Evolutionary conservation across 1,140 invertebrate genomes (phyloP).

Genomic region (Aradophagus sp.): DNA sequence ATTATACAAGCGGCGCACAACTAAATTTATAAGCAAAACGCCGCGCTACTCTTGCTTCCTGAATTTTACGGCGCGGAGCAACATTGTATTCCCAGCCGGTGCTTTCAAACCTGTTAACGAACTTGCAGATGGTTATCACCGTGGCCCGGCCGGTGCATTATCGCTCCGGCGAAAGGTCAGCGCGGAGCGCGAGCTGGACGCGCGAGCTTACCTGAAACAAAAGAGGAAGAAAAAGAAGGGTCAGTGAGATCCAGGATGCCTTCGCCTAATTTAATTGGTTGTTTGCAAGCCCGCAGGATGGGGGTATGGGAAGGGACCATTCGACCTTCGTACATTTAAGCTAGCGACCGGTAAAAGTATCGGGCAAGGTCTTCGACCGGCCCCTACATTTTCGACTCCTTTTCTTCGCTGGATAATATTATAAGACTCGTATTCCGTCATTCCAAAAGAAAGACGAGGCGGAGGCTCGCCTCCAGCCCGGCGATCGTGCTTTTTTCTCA

Average conservation of each 20-base stretch:
- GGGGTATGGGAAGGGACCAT: constrained; percentile 33
- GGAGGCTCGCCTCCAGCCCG: too few species aligned
- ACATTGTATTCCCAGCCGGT: constrained; percentile 53
- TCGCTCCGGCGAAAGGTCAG: constrained; percentile 58
- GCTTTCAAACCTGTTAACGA: constrained; percentile 63
- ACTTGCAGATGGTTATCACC: constrained; percentile 65
- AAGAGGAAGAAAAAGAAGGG: constrained; percentile 44
- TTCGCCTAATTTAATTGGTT: constrained; percentile 64
- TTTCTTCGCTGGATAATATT: constrained; percentile 23
- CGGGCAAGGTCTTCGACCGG: constrained; percentile 31
- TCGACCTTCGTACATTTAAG: constrained; percentile 42
- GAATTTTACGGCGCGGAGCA: constrained; percentile 26
- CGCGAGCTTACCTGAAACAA: constrained; percentile 68
- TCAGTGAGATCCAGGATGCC: constrained; percentile 53
- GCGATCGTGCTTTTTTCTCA: too few species aligned
- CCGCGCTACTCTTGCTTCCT: constrained; percentile 33
- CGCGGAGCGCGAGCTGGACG: constrained; percentile 33
- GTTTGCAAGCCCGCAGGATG: constrained; percentile 56
- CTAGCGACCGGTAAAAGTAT: constrained; percentile 21
- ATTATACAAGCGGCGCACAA: too few species aligned
- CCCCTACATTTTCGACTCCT: constrained; percentile 10
- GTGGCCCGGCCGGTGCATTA: constrained; percentile 53
- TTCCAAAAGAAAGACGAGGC: too few species aligned
- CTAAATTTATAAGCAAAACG: too few species aligned
- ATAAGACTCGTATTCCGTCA: constrained; percentile 25